These are phyloP conservation scores for Rissa tridactyla DNA, from an alignment of 2,113 vertebrate species.

Conservation along the genomic window DNA sequence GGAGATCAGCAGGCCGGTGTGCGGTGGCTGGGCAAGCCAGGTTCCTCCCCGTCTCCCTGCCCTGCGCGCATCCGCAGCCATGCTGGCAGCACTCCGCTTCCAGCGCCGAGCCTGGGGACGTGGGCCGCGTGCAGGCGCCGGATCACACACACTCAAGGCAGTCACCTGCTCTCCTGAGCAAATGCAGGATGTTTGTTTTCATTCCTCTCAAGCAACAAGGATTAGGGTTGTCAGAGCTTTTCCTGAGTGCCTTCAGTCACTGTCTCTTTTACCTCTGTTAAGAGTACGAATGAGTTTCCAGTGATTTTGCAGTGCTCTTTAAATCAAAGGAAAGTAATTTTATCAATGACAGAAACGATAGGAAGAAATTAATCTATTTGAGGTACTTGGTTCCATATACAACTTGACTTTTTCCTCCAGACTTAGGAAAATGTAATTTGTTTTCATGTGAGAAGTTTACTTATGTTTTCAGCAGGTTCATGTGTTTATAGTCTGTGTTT, in stretches of 20 bases:
- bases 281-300: neutral
- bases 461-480: neutral
- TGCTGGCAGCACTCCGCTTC: neutral
- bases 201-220: neutral
- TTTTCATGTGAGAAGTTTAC: neutral
- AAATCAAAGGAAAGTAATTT: neutral
- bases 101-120: neutral
- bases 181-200: neutral
- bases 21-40: neutral
- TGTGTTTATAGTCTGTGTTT: neutral
- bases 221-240: neutral
- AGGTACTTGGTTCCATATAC: neutral
- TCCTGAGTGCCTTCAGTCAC: neutral
- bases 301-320: neutral
- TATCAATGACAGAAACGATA: neutral
- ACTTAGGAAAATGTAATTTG: neutral
- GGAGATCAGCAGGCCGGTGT: neutral
- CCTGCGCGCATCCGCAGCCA: rapidly evolving
- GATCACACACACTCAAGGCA: neutral
- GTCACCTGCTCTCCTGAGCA: neutral
- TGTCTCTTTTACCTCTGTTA: neutral
- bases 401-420: neutral
- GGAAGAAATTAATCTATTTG: neutral
- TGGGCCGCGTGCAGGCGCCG: neutral
- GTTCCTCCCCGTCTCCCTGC: neutral